Percentiles rank a stretch among this genome's conserved stretches.
Conservation (phyloP, 2,113 vertebrate species). For the Aythya baeri region DNA sequence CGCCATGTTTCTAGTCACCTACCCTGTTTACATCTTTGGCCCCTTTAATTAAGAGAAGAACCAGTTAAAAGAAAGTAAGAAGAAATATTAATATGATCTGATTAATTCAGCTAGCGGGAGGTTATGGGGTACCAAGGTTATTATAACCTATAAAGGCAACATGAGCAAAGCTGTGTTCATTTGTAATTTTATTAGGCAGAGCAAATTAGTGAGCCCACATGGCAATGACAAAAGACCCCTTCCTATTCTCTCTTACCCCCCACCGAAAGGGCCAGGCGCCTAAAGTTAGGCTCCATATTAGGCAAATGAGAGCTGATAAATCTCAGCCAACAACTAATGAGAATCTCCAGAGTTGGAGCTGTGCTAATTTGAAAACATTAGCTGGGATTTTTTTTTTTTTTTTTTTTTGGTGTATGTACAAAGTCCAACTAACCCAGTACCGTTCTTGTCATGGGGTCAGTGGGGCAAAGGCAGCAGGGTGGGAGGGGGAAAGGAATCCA, state of each 20-base stretch:
- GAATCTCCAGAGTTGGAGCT: constrained; percentile 79
- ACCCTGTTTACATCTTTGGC: constrained; percentile 89
- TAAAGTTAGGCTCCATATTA: constrained; percentile 89
- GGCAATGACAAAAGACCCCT: constrained; percentile 83
- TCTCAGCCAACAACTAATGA: constrained; percentile 89
- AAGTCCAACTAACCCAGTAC: constrained; percentile 23
- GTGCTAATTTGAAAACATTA: constrained; percentile 92
- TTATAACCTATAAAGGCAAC: constrained; percentile 90
- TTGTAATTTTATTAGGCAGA: constrained; percentile 89
- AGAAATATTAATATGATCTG: constrained; percentile 89
- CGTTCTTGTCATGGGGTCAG: not conserved
- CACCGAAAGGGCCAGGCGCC: constrained; percentile 84
- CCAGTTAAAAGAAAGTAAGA: constrained; percentile 88
- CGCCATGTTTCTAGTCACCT: constrained; percentile 83
- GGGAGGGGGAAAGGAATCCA: not conserved
- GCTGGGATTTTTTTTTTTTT: constrained; percentile 67
- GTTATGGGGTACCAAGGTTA: constrained; percentile 89
- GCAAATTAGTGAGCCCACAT: constrained; percentile 84
- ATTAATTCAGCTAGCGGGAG: constrained; percentile 90
- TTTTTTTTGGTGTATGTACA: not conserved
- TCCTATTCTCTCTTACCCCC: constrained; percentile 84
- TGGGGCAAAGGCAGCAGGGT: not conserved
- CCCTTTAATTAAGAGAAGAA: constrained; percentile 91
- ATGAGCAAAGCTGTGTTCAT: constrained; percentile 84
- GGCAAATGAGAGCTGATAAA: constrained; percentile 93